Evolutionary conservation across 2,888 invertebrate genomes (phyloP).

Genomic region (Polietes domitor): DNA sequence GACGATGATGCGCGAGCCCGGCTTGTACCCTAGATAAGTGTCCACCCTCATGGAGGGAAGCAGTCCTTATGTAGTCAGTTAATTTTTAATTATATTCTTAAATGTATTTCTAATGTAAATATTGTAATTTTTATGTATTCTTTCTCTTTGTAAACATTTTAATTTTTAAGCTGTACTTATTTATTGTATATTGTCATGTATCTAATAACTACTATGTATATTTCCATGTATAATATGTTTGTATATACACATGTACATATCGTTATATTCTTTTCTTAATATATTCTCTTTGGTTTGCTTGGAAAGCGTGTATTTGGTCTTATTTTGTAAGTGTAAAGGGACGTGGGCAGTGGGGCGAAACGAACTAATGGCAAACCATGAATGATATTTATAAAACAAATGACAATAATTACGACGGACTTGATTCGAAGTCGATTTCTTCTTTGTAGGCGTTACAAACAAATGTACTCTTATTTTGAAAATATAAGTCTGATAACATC

Average conservation of each 20-base stretch:
- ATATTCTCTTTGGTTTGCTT: background rate
- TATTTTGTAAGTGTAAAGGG: no score
- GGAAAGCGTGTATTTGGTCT: background rate
- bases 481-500: no score
- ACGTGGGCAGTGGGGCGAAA: no score
- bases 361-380: no score
- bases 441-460: no score
- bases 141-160: constrained; percentile 34
- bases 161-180: constrained; percentile 23
- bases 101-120: constrained; percentile 13
- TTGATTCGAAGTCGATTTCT: no score
- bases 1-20: constrained; percentile 75
- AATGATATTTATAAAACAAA: no score
- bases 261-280: background rate
- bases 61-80: no score
- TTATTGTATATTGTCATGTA: constrained; percentile 28
- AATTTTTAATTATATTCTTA: no score
- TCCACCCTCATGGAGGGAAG: no score
- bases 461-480: no score
- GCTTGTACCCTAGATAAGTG: constrained; percentile 75
- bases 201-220: constrained; percentile 1
- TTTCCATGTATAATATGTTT: constrained; percentile 8
- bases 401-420: no score
- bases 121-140: constrained; percentile 32
- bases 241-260: background rate